phyloP scores from a whole-genome alignment of 2,888 invertebrate species.

The Hecatera dysodea region DNA sequence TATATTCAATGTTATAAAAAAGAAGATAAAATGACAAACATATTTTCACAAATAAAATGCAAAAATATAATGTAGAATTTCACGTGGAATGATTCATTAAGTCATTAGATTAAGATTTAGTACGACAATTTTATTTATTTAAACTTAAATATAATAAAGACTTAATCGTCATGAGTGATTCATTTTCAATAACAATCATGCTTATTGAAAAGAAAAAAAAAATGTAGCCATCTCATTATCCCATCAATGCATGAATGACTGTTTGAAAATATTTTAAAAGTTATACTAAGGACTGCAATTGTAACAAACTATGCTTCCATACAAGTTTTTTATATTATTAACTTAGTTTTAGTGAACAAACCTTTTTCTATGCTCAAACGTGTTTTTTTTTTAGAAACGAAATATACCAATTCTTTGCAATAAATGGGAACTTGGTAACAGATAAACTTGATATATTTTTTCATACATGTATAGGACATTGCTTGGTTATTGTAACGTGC shows the following conservation, averaged over 20 bases:
- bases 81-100: conserved; percentile 31
- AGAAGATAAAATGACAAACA: conserved; percentile 17
- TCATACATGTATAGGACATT: conserved; percentile 44
- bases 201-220: background rate
- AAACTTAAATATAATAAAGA: conserved; percentile 29
- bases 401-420: conserved; percentile 13
- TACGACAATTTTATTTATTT: conserved; percentile 57
- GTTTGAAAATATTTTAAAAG: conserved; percentile 22
- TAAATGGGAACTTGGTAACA: background rate
- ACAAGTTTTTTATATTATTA: conserved; percentile 33
- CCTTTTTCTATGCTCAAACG: conserved; percentile 38
- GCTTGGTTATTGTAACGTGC: conserved; percentile 70
- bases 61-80: conserved; percentile 27
- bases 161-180: conserved; percentile 5
- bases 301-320: conserved; percentile 42
- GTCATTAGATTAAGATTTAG: conserved; percentile 60
- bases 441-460: conserved; percentile 42
- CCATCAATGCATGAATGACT: background rate
- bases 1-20: conserved; percentile 44
- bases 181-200: conserved; percentile 16
- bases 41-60: conserved; percentile 30
- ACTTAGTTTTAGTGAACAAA: conserved; percentile 40
- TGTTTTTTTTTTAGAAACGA: background rate
- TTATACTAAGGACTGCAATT: conserved; percentile 6
- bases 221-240: background rate